Base-by-base conservation (phyloP, 64 coral and sea anemone genomes). In the Montipora efflorescens region DNA sequence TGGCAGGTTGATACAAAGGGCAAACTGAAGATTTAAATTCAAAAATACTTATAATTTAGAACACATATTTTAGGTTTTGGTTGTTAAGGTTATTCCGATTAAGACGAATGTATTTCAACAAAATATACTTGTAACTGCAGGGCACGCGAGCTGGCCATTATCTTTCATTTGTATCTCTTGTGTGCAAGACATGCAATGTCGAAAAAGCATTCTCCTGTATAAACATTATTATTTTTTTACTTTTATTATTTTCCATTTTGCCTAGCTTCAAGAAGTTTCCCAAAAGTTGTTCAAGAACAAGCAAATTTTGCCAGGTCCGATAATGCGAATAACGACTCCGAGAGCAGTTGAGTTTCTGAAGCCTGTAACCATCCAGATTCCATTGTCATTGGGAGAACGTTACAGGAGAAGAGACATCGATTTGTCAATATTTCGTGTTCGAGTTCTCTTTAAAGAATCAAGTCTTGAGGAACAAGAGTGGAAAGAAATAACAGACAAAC, bases 181-280 rank as follows among this genome's bases (percentile, higher is more conserved):
- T 28, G 25, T 28, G 25, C 25, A 28, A 28, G 0, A 28, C 0
- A 28, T 0, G 1, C 25, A 28, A 1, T 28, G 25, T 28, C 25
- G 25, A 28, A 28, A 28, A 28, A 28, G 25, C 0, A 25, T 25
- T 25, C 25, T 25, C 25, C 25, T 25, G 25, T 25, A 25, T 28
- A 28, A 28, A 28, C 25, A 67, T 16, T 16, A 4, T 13, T 67
- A 67, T 0, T 2, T 7, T 7, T n/a, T 79, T 16, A 6, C 13
- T 79, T 79, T 53, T n/a, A 59, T 77, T 18, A 67, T 7, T 51
- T 16, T n/a, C 47, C 51, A 3, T 67, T 51, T 11, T 15, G 2
- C 61, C 1, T 86, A 86, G 82, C 9, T 86, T 5, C 82, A 86
- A 48, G 82, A 86, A 22, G 46, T 86, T 86, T 46, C 62, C 0